Evolutionary conservation across 2,888 invertebrate species (phyloP).

Genomic region (Harpagoxenus sublaevis): DNA sequence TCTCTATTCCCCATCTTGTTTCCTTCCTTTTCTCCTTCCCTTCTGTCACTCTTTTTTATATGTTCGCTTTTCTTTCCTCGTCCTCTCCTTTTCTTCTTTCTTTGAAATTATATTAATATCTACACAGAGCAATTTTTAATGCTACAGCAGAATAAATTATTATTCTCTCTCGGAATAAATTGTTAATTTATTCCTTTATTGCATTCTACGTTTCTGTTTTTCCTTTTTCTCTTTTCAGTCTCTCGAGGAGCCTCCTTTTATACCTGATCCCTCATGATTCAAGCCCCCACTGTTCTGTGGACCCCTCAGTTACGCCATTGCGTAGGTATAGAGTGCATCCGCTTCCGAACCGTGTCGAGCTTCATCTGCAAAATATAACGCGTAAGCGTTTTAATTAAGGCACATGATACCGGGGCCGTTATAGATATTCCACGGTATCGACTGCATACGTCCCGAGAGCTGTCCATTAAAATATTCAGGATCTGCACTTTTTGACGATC

Average conservation of each 20-base stretch:
- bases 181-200: constrained; percentile 47
- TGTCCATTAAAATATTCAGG: constrained; percentile 64
- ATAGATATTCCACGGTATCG: constrained; percentile 57
- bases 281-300: not conserved
- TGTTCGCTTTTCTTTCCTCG: not conserved
- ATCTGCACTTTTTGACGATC: constrained; percentile 59
- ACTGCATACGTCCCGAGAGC: constrained; percentile 54
- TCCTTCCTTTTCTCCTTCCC: not conserved
- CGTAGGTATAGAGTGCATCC: not conserved
- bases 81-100: not conserved
- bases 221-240: not conserved
- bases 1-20: not conserved
- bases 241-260: not conserved
- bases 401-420: constrained; percentile 51
- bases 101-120: constrained; percentile 45
- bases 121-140: constrained; percentile 27
- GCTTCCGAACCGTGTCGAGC: constrained; percentile 38
- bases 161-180: constrained; percentile 42
- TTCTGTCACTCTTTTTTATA: not conserved
- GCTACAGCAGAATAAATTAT: constrained; percentile 39
- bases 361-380: constrained; percentile 56
- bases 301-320: constrained; percentile 18
- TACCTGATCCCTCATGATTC: constrained; percentile 10
- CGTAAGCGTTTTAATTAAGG: constrained; percentile 67
- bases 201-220: constrained; percentile 4